Conservation (phyloP, 2,888 invertebrate species). For the Oscheius onirici region DNA sequence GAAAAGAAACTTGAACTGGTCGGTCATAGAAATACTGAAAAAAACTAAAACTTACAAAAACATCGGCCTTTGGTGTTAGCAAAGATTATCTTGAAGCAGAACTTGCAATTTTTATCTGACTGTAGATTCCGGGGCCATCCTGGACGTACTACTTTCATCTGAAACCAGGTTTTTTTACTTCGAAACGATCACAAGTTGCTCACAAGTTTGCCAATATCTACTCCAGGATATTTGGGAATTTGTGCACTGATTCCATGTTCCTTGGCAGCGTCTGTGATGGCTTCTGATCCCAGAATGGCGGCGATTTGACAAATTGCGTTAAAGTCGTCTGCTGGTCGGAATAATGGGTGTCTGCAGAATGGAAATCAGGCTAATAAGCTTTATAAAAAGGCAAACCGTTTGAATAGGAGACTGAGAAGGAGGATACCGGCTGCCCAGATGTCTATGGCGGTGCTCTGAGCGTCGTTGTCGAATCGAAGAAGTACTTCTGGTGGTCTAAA, state of each 20-base stretch:
- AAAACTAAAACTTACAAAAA: constrained; percentile 15
- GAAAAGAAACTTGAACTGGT: too few species aligned
- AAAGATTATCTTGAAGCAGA: constrained; percentile 14
- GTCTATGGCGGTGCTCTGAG: constrained; percentile 84
- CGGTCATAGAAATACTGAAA: too few species aligned
- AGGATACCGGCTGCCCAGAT: constrained; percentile 90
- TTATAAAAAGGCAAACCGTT: constrained; percentile 76
- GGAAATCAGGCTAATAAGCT: background rate
- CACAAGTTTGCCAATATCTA: constrained; percentile 39
- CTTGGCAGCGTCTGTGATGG: background rate
- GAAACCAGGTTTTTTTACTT: background rate
- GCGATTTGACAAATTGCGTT: constrained; percentile 36
- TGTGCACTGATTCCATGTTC: background rate
- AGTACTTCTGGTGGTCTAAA: constrained; percentile 88
- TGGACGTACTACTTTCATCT: constrained; percentile 8
- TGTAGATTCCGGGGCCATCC: background rate
- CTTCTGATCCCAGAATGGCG: background rate
- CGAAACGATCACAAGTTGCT: background rate
- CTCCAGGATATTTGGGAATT: constrained; percentile 28
- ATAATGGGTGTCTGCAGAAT: constrained; percentile 32
- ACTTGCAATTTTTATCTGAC: background rate
- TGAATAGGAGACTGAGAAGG: constrained; percentile 81
- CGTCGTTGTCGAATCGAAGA: constrained; percentile 77
- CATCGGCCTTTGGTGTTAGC: constrained; percentile 21
- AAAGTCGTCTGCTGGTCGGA: constrained; percentile 36